Evolutionary conservation across 2,797 vertebrate species (phyloP).

Genomic region (Macrochelys suwanniensis): DNA sequence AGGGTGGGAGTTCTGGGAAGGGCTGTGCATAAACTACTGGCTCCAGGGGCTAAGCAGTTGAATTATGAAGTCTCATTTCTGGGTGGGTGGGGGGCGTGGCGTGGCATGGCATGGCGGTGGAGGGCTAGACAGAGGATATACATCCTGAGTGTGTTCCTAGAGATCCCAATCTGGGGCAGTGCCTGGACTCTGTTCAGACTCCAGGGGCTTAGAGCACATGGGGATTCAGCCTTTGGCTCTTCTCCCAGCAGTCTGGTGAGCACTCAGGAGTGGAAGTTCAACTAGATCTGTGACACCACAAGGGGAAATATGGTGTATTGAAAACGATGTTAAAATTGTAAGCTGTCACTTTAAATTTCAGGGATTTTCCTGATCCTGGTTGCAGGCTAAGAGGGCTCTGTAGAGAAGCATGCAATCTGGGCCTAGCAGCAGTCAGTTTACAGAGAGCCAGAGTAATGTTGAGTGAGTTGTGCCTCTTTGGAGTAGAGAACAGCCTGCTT

Average conservation of each 20-base stretch:
- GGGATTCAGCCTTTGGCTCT: background rate
- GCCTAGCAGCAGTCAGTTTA: background rate
- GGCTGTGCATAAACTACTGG: background rate
- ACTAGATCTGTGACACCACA: background rate
- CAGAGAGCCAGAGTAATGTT: background rate
- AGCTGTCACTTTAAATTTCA: background rate
- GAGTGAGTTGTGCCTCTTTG: background rate
- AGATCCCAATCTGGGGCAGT: background rate
- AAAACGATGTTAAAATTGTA: background rate
- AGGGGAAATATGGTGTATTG: background rate
- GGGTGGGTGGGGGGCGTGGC: too few species aligned
- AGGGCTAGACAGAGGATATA: background rate
- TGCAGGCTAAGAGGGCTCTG: background rate
- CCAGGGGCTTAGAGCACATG: background rate
- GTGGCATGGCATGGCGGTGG: too few species aligned
- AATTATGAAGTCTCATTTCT: too few species aligned
- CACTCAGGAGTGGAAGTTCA: background rate
- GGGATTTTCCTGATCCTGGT: background rate
- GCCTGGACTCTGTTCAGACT: background rate
- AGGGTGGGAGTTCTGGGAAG: background rate
- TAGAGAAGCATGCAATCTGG: background rate
- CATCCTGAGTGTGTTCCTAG: background rate
- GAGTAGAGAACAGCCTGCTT: background rate
- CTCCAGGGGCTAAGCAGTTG: background rate
- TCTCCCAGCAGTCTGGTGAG: background rate